Evolutionary conservation across 2,888 invertebrate genomes (phyloP).

Genomic region (Eucera pruinosa): DNA sequence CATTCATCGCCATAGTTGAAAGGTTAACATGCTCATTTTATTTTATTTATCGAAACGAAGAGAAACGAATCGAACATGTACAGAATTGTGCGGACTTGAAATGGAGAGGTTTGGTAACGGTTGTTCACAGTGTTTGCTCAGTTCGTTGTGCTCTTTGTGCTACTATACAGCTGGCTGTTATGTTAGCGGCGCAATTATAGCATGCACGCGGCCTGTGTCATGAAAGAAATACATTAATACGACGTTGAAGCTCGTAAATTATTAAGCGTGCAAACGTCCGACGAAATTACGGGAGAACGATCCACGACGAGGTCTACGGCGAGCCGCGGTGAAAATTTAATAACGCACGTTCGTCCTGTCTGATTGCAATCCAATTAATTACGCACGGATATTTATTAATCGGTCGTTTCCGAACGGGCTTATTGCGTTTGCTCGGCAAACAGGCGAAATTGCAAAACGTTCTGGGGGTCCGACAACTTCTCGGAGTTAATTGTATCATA

Average conservation of each 20-base stretch:
- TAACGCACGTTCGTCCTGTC: conserved; percentile 59
- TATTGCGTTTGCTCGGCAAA: conserved; percentile 45
- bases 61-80: background rate
- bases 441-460: conserved; percentile 48
- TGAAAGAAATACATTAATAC: conserved; percentile 64
- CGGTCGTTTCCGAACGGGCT: conserved; percentile 51
- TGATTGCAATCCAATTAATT: conserved; percentile 72
- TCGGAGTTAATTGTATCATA: conserved; percentile 26
- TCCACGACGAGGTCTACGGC: conserved; percentile 33
- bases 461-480: conserved; percentile 9
- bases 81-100: conserved; percentile 14
- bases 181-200: conserved; percentile 46
- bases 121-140: conserved; percentile 33
- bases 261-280: conserved; percentile 52
- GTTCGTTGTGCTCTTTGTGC: conserved; percentile 34
- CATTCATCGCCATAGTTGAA: too few relatives aligned
- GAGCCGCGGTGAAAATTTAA: conserved; percentile 68
- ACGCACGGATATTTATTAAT: conserved; percentile 70
- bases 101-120: conserved; percentile 14
- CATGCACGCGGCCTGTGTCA: conserved; percentile 6
- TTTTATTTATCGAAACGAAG: too few relatives aligned
- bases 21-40: too few relatives aligned
- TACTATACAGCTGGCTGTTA: conserved; percentile 19
- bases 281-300: conserved; percentile 55
- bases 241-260: conserved; percentile 54